Conservation (phyloP, 2,797 vertebrate species). For the Dryobates pubescens region DNA sequence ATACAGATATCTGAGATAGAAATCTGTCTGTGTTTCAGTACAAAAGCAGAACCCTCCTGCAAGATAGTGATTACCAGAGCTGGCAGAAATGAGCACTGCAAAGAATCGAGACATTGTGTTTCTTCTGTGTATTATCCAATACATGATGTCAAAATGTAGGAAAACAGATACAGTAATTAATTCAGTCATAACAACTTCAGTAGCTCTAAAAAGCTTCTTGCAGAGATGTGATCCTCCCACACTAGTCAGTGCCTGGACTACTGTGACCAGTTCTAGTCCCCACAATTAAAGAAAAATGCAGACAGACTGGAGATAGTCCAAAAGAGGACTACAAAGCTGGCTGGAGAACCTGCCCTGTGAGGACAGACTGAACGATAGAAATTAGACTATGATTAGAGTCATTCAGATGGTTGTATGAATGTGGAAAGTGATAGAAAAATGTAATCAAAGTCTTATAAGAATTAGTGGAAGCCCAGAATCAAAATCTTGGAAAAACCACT, state of each 20-base stretch:
- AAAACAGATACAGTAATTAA: not conserved
- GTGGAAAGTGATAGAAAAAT: not conserved
- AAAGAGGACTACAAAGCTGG: too few relatives aligned
- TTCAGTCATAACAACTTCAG: not conserved
- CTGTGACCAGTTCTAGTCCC: too few relatives aligned
- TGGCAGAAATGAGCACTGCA: not conserved
- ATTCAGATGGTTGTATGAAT: not conserved
- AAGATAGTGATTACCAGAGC: not conserved
- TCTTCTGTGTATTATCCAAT: not conserved
- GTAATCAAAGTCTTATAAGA: not conserved
- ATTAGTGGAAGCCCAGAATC: not conserved
- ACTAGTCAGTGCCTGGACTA: not conserved
- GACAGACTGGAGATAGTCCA: too few relatives aligned
- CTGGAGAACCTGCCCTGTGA: too few relatives aligned
- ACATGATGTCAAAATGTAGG: not conserved
- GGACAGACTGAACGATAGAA: not conserved
- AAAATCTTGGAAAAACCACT: not conserved
- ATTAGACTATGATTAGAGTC: not conserved
- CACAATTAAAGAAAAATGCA: too few relatives aligned
- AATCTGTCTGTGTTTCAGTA: not conserved
- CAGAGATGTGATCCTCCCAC: not conserved
- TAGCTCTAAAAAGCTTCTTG: not conserved
- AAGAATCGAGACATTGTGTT: not conserved
- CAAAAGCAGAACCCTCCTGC: not conserved
- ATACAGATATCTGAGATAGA: not conserved